Base-by-base conservation (phyloP, 2,797 vertebrate genomes). In the Pipistrellus pygmaeus region DNA sequence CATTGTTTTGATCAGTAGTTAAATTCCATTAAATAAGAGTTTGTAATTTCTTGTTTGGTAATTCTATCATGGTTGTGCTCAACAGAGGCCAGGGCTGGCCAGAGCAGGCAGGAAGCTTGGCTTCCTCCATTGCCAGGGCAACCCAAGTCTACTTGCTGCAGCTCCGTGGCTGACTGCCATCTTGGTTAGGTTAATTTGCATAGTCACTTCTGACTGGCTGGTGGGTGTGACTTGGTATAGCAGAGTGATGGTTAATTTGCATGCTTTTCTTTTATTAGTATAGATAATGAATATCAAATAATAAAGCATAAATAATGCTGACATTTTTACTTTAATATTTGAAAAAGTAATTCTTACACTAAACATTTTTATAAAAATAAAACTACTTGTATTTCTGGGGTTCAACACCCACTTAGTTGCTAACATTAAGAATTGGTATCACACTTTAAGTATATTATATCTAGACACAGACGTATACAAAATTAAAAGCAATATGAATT, bases 311-410 rank as follows among this genome's bases (percentile, higher is more conserved):
- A 95, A 77, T 64, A 75, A 84, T 77, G 23, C 18, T 77, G 21
- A 90, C 72, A 77, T 85, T 91, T 95, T 73, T 38, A 85, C 85
- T 88, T 93, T 69, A 88, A n/a, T 44, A 55, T 81, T 92, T 93
- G 3, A 85, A 87, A 94, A 51, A 62, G 11, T 81, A 88, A 86
- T 41, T 25, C 27, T 85, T 60, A 92, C 60, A 92, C 66, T 95
- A 86, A 88, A 85, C 18, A 78, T 44, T 85, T 90, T 60, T 86
- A 91, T 72, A 94, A 95, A 88, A 76, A 78, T 76, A 87, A 92
- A 92, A 69, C 13, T 77, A 64, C 41, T 91, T 84, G 32, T 35
- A 84, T 76, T 89, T 96, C 53, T 81, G 44, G 32, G 25, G 82
- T 75, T 92, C 51, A 91, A 25, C 17, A 3, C 72, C 30, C 41